Base-by-base conservation (phyloP, 1,140 invertebrate genomes). In the Microvelia longipes region DNA sequence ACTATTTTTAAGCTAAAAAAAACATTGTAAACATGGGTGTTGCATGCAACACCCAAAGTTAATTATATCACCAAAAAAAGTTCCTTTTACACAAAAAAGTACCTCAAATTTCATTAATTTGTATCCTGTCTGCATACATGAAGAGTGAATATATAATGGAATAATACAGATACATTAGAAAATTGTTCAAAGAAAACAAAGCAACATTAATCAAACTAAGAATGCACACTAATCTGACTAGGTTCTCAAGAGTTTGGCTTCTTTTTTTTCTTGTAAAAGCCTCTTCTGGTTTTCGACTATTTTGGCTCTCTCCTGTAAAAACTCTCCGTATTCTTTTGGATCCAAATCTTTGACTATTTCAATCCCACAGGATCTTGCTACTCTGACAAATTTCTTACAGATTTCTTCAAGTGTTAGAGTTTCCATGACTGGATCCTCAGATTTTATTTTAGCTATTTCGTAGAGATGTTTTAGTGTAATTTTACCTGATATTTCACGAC, bases 401-500 rank as follows among this genome's bases (percentile, higher is more conserved):
- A 97, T 85, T 76, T 90, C 83, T 81, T 95, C 74, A 61, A 95
- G 75, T 28, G 85, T 80, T 14, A 85, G 76, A 28, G 87, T 81
- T 69, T 88, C 83, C 73, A 90, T 82, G 14, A 86, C 79, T 28
- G 90, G 89, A 83, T 99, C 97, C 79, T 90, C 78, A 19, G 85
- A 82, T 82, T 99, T 99, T 1, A 99, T 92, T 80, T 88, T 86
- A 0, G 97, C 96, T 77, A 99, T 99, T 87, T 99, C 97, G 82
- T 98, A 99, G 29, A 99, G 80, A 82, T 99, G 97, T 80, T 98
- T 98, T 0, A 96, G 76, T 1, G 94, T 94, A 67, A 99, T 85
- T 83, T 90, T 96, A 0, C 97, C 97, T 76, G 87, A 84, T 24
- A 89, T 80, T 82, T 98, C 94, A 73, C 82, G 81, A 15, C 82